These are phyloP conservation scores for Macquaria australasica DNA, from an alignment of 2,113 vertebrate genomes.

Conservation along the genomic window DNA sequence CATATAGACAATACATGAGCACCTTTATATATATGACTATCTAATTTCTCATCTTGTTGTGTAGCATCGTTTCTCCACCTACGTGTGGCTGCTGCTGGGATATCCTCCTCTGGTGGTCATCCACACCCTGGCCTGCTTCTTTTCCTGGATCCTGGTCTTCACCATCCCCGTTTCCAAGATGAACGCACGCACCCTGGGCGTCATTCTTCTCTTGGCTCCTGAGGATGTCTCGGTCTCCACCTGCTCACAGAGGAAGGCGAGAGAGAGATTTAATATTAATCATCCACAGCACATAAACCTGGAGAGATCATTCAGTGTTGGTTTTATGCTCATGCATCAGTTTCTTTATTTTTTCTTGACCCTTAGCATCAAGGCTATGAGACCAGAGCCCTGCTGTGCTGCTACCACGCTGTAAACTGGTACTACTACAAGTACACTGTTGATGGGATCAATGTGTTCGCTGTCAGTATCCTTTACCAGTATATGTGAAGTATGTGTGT, in stretches of 20 bases:
- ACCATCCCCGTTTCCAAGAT: constrained; percentile 87
- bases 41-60: background rate
- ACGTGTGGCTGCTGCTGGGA: constrained; percentile 85
- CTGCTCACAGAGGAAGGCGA: constrained; percentile 70
- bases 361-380: constrained; percentile 75
- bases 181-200: constrained; percentile 74
- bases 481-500: background rate
- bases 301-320: background rate
- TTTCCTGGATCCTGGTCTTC: constrained; percentile 86
- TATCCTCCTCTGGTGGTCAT: constrained; percentile 79
- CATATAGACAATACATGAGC: background rate
- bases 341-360: constrained; percentile 16
- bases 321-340: background rate
- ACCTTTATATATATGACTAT: background rate
- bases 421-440: constrained; percentile 91
- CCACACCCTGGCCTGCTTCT: constrained; percentile 84
- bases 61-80: constrained; percentile 73
- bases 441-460: constrained; percentile 88
- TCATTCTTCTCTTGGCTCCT: constrained; percentile 83
- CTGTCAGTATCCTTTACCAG: constrained; percentile 86
- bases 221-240: constrained; percentile 74
- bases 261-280: background rate
- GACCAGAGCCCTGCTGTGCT: constrained; percentile 83
- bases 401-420: constrained; percentile 85
- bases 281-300: background rate